Base-by-base conservation (phyloP, 2,888 invertebrate species). In the Agriopis marginaria region DNA sequence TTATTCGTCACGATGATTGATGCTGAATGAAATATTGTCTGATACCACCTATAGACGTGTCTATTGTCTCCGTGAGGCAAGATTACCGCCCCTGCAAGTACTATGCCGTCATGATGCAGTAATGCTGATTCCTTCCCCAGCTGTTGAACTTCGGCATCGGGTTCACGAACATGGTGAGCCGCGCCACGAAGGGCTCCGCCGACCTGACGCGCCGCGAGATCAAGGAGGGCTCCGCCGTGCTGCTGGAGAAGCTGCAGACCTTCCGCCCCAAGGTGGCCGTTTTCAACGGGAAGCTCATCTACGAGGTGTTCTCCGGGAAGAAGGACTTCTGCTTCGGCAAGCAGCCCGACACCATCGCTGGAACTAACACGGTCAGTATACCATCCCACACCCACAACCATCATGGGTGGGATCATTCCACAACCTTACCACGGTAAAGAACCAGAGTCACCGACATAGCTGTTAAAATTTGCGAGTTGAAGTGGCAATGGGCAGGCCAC, bases 211-310 rank as follows among this genome's bases (percentile, higher is more conserved):
- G 98, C 79, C 97, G 98, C 89, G 98, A 98, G 95, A 98, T 98
- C 86, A 98, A 98, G 93, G 98, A 98, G 95, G 98, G 98, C 89
- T 98, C 98, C 77, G 97, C 97, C 82, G 96, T 98, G 82, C 93
- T 99, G 78, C 95, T 97, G 79, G 98, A 98, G 86, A 99, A 99
- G 93, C 95, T 99, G 82, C 96, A 97, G 91, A 97, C 97, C 86
- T 99, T 97, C 95, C 97, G 97, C 83, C 99, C 99, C 77, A 99
- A 99, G 95, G 98, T 99, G 81, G 99, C 98, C 64, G 99, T 98
- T 58, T 99, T 99, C 91, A 99, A 99, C 95, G 99, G 99, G n/a
- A 99, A 99, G 95, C 96, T 99, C 81, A 99, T 99, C 83, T 99
- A 99, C 93, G 99, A 99, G 93, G 98, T 99, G 59, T 99, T 99